phyloP scores from a whole-genome alignment of 2,888 invertebrate genomes.

The Amblyjoppa fuscipennis region DNA sequence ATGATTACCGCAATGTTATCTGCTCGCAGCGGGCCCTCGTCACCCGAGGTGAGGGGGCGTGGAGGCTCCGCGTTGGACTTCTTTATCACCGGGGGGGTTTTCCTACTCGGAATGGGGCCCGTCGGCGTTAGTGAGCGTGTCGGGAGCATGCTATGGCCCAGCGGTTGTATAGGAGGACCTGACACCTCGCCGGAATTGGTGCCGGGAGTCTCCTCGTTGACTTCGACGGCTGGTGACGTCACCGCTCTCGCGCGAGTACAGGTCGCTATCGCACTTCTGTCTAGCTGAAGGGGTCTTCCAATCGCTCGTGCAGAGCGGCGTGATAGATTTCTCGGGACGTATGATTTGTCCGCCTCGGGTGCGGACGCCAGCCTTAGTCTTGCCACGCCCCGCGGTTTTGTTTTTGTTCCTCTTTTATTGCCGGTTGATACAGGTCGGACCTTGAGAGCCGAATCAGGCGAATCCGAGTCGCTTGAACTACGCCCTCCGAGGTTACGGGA shows the following conservation, averaged over 20 bases:
- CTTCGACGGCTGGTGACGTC: neutral
- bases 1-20: neutral
- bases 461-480: too few relatives aligned
- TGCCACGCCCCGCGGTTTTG: too few relatives aligned
- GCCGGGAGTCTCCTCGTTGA: neutral
- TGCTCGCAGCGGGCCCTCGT: neutral
- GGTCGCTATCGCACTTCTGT: neutral
- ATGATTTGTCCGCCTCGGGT: too few relatives aligned
- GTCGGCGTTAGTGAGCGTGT: neutral
- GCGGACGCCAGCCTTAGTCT: too few relatives aligned
- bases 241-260: neutral
- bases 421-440: too few relatives aligned
- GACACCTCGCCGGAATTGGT: neutral
- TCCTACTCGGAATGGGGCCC: neutral
- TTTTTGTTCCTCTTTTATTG: too few relatives aligned
- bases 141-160: neutral
- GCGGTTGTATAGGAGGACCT: neutral
- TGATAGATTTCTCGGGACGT: too few relatives aligned
- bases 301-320: too few relatives aligned
- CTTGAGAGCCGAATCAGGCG: too few relatives aligned
- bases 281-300: too few relatives aligned
- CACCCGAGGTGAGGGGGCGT: neutral
- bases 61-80: neutral
- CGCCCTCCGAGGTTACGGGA: too few relatives aligned
- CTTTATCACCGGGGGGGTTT: neutral